These are phyloP conservation scores for Addax nasomaculatus DNA, from an alignment of 2,113 vertebrate species.

Conservation along the genomic window DNA sequence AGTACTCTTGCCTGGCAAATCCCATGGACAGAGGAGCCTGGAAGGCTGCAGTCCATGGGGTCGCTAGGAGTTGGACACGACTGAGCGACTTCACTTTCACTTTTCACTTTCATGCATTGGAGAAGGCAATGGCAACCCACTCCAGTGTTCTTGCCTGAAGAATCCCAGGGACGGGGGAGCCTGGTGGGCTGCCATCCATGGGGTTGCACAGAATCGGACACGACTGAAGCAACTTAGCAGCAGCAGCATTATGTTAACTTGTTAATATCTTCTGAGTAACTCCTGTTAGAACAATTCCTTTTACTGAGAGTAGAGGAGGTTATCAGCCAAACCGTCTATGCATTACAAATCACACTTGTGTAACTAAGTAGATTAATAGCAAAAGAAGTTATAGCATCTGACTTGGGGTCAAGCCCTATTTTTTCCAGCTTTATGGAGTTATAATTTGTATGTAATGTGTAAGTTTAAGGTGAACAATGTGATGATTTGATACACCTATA, in stretches of 20 bases:
- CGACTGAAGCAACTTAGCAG: too few species aligned
- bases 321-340: background rate
- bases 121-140: too few species aligned
- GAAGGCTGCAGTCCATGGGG: too few species aligned
- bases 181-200: too few species aligned
- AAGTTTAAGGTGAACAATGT: background rate
- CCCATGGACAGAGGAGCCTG: too few species aligned
- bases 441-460: background rate
- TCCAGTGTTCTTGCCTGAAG: too few species aligned
- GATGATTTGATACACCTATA: background rate
- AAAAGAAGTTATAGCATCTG: background rate
- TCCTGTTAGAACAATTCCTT: background rate
- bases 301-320: background rate
- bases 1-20: too few species aligned
- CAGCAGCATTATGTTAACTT: background rate
- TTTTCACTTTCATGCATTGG: too few species aligned
- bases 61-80: too few species aligned
- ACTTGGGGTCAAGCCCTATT: background rate
- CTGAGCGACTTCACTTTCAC: too few species aligned
- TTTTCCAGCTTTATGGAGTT: background rate
- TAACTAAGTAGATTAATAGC: background rate
- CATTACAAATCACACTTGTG: background rate
- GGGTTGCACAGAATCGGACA: too few species aligned
- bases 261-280: background rate
- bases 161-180: too few species aligned